Base-by-base conservation (phyloP, 2,888 invertebrate genomes). In the Ypsolopha scabrella region DNA sequence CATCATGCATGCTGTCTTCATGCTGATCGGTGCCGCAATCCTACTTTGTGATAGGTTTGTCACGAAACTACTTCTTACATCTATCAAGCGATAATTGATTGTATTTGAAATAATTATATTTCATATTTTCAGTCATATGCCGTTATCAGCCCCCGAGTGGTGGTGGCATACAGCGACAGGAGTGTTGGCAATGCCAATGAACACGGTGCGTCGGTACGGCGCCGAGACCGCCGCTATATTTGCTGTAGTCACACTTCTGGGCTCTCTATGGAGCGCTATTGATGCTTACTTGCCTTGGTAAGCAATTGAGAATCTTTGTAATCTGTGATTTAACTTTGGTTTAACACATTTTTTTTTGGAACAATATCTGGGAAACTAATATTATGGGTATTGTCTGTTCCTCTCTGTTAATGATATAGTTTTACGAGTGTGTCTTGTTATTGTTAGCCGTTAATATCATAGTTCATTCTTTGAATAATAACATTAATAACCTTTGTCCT, bases 111-210 rank as follows among this genome's bases (percentile, higher is more conserved):
- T 38, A 43, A 8, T 8, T 43, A 10, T 43, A 8, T 13, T 14
- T 13, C 10, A 41, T 8, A 34, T 41, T 48, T 51, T 6, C 64
- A 90, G 90, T 4, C 87, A 88, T 58, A 94, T 94, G 92, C 94
- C 94, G 0, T 74, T 94, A 8, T 92, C 93, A 62, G 93, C 94
- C 1, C 93, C 94, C 0, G 94, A 94, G 74, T 94, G 94, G 94
- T 94, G 93, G 93, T 94, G 94, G 94, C 93, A 94, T 65, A 94
- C 94, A 2, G 88, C 92, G 62, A 92, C 92, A 8, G 94, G 93
- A 41, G 90, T 92, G 77, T 66, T 94, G 52, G 91, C 94, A 8
- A 82, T 93, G 67, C 94, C 94, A n/a, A 92, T 94, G 93, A 93
- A 91, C 57, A 89, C 92, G 6, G 90, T 93, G 48, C 88, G 93